Conservation (phyloP, 2,113 vertebrate genomes). For the Pagrus major region DNA sequence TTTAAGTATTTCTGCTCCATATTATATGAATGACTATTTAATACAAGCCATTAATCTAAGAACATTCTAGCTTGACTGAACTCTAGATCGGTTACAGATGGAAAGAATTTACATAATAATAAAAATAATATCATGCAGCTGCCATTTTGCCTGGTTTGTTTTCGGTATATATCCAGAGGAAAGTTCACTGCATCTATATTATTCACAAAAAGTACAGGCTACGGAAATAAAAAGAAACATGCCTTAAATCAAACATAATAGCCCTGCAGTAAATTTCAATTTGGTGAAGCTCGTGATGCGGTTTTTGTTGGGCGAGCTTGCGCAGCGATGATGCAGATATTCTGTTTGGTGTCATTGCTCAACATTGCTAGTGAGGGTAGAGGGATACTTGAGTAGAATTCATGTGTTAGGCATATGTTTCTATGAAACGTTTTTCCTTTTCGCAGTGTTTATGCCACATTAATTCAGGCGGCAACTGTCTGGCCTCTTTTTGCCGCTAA, state of each 20-base stretch:
- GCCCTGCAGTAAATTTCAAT: neutral
- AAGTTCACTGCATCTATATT: neutral
- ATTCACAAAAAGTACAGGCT: neutral
- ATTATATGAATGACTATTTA: neutral
- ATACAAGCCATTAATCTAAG: conserved; percentile 5
- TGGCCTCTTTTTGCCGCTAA: neutral
- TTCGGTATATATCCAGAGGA: neutral
- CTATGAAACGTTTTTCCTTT: neutral
- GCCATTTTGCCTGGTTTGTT: neutral
- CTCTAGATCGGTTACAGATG: neutral
- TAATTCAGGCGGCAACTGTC: neutral
- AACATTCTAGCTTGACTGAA: neutral
- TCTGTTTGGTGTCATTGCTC: conserved; percentile 19
- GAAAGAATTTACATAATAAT: neutral
- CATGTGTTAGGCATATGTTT: conserved; percentile 2
- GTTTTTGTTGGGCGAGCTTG: neutral
- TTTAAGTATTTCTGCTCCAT: too few species aligned
- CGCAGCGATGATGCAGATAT: neutral
- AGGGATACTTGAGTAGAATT: neutral
- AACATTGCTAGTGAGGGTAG: neutral
- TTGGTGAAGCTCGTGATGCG: neutral
- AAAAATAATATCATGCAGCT: neutral
- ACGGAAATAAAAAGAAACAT: neutral
- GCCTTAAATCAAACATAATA: neutral
- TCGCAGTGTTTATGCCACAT: neutral